A percentile compares a stretch with the other conserved stretches of the same genome.
These are phyloP conservation scores for Tinamus guttatus DNA, from an alignment of 2,113 vertebrate genomes.

Conservation along the genomic window DNA sequence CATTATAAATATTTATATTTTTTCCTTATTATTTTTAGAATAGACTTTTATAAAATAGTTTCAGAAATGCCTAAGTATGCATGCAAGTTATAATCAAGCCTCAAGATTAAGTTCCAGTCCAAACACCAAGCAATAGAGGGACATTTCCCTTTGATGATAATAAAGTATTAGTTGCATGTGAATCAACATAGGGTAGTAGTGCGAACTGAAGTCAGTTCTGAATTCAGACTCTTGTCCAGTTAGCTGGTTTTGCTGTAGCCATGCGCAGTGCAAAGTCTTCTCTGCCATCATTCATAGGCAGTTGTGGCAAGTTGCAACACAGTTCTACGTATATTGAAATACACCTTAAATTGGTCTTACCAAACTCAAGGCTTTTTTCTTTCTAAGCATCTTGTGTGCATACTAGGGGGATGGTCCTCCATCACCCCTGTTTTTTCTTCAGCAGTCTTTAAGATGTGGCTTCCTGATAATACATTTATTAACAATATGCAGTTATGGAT, in stretches of 20 bases:
- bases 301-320: background rate
- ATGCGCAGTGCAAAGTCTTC: background rate
- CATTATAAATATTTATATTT: constrained; percentile 5
- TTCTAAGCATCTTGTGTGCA: background rate
- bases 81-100: background rate
- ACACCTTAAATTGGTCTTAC: background rate
- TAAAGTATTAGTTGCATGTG: background rate
- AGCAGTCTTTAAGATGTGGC: background rate
- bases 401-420: background rate
- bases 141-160: background rate
- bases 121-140: background rate
- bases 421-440: rapidly evolving
- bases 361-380: background rate
- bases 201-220: background rate
- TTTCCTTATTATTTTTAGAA: background rate
- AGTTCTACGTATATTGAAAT: background rate
- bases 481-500: background rate
- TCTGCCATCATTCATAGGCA: background rate
- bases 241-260: background rate
- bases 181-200: background rate
- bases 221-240: background rate
- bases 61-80: background rate
- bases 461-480: background rate
- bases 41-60: background rate
- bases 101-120: background rate